Conservation (phyloP, 2,888 invertebrate species). For the Chalcis sispes region DNA sequence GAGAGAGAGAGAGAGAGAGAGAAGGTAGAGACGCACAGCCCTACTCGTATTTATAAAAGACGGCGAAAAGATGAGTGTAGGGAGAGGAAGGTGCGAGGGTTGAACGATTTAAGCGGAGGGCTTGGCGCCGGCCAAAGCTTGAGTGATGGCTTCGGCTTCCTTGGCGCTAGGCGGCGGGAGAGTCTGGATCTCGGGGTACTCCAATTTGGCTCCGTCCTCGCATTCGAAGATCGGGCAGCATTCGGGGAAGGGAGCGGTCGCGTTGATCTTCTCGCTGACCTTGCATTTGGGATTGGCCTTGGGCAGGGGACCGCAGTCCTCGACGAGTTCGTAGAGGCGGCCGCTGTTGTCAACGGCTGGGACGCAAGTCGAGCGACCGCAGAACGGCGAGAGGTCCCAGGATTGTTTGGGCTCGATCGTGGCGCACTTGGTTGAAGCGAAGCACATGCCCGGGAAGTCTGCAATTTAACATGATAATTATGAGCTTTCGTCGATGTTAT, state of each 20-base stretch:
- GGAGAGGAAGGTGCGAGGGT: neutral
- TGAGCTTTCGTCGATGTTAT: neutral
- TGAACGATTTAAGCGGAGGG: constrained; percentile 11
- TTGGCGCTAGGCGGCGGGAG: constrained; percentile 75
- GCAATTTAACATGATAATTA: constrained; percentile 66
- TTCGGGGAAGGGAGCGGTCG: constrained; percentile 90
- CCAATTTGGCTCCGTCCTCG: constrained; percentile 89
- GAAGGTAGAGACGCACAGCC: too few species aligned
- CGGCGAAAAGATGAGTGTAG: neutral
- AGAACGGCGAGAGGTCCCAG: constrained; percentile 93
- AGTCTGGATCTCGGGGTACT: constrained; percentile 88
- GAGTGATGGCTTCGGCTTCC: constrained; percentile 51
- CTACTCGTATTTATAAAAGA: too few species aligned
- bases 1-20: neutral
- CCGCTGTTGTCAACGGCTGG: constrained; percentile 86
- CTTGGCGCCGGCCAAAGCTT: constrained; percentile 36
- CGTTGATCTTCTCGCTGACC: constrained; percentile 91
- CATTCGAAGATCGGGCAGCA: constrained; percentile 93
- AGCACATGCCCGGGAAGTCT: constrained; percentile 95
- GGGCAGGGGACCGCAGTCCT: constrained; percentile 93
- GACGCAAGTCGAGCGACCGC: constrained; percentile 93
- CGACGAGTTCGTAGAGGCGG: constrained; percentile 88
- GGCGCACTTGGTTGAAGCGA: constrained; percentile 92
- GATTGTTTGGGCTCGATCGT: constrained; percentile 90
- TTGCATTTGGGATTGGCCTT: constrained; percentile 92